Conservation (phyloP, 2,888 invertebrate species). For the Drosophila merina region DNA sequence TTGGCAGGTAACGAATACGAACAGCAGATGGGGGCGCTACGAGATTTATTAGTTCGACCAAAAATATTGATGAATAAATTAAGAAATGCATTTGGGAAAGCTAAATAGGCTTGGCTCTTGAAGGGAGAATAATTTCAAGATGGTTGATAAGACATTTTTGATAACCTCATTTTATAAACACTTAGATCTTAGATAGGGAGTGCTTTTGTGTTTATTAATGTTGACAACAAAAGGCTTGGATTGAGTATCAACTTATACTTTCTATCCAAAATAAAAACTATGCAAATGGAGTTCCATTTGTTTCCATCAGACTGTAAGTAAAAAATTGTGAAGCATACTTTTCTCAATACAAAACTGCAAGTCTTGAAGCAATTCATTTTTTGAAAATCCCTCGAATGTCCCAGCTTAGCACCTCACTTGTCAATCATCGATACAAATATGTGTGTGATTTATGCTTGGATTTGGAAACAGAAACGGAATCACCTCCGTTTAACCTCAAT, state of each 20-base stretch:
- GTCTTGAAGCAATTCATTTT: neutral
- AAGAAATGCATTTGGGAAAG: constrained; percentile 1
- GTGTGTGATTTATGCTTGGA: constrained; percentile 30
- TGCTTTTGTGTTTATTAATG: neutral
- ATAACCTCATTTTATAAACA: constrained; percentile 16
- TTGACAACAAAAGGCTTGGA: neutral
- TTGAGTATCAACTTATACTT: neutral
- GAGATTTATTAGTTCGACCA: constrained; percentile 38
- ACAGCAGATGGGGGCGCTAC: constrained; percentile 27
- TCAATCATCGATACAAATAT: constrained; percentile 26
- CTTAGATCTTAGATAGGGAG: neutral
- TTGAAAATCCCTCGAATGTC: neutral
- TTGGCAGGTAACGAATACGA: constrained; percentile 38
- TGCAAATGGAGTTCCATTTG: neutral
- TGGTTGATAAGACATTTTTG: constrained; percentile 20
- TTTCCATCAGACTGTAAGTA: neutral
- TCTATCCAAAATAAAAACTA: neutral
- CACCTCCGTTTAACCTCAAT: constrained; percentile 41
- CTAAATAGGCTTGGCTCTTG: neutral
- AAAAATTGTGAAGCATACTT: neutral
- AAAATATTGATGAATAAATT: constrained; percentile 53
- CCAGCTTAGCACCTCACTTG: constrained; percentile 18
- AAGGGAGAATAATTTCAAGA: constrained; percentile 12
- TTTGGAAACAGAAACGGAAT: constrained; percentile 1
- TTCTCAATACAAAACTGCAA: neutral